Evolutionary conservation across 1,140 invertebrate species (phyloP).

Genomic region (Rhizoglyphus robini): DNA sequence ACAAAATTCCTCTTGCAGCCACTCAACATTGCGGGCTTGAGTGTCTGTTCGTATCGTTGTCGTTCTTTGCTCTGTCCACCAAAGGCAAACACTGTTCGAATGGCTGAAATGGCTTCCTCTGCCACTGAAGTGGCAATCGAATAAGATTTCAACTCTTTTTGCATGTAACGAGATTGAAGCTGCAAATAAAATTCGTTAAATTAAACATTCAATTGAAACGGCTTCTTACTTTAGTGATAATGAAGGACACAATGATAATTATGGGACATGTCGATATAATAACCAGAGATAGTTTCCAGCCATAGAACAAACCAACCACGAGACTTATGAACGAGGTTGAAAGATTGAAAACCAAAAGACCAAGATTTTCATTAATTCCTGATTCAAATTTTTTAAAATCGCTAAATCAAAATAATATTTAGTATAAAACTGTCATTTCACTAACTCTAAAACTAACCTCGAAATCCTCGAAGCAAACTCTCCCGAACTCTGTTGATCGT

Average conservation of each 20-base stretch:
- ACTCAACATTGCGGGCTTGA: conserved; percentile 46
- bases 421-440: neutral
- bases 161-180: neutral
- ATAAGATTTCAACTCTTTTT: conserved; percentile 32
- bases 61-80: conserved; percentile 34
- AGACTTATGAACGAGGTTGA: conserved; percentile 35
- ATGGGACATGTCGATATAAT: conserved; percentile 34
- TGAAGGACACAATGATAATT: conserved; percentile 31
- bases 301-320: conserved; percentile 35
- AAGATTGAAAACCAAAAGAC: conserved; percentile 33
- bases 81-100: conserved; percentile 36
- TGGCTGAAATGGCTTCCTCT: conserved; percentile 36
- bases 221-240: conserved; percentile 28
- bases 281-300: conserved; percentile 36
- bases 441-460: too few relatives aligned
- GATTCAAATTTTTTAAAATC: conserved; percentile 42
- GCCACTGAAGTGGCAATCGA: conserved; percentile 37
- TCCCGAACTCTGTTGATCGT: conserved; percentile 60
- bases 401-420: conserved; percentile 28
- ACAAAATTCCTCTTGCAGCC: conserved; percentile 55
- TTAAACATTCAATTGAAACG: neutral
- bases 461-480: conserved; percentile 41
- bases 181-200: neutral
- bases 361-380: conserved; percentile 45
- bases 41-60: conserved; percentile 37